These are phyloP conservation scores for Corythornis madagascariensis DNA, from an alignment of 2,113 vertebrate genomes.

Conservation along the genomic window DNA sequence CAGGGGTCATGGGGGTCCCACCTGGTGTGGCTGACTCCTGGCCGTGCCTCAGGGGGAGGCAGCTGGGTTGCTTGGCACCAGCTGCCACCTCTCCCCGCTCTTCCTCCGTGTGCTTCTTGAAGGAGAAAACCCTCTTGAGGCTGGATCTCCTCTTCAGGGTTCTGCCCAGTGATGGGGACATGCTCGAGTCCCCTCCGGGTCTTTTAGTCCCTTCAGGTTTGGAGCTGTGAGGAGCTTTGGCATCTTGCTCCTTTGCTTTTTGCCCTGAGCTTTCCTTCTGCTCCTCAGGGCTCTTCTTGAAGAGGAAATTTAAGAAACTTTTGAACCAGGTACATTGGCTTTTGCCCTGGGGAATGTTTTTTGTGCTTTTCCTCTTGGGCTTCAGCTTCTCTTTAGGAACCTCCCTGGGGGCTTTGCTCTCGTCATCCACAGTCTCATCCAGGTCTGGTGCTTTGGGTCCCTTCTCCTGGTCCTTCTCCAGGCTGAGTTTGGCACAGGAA, in stretches of 20 bases:
- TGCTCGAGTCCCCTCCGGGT: background rate
- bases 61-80: constrained; percentile 12
- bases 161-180: background rate
- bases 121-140: constrained; percentile 61
- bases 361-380: constrained; percentile 60
- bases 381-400: constrained; percentile 7
- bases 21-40: background rate
- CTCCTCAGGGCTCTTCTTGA: constrained; percentile 74
- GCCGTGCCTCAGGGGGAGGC: constrained; percentile 50
- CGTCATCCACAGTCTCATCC: background rate
- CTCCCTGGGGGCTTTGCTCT: background rate
- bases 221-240: background rate
- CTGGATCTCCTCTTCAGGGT: constrained; percentile 63
- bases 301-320: constrained; percentile 73
- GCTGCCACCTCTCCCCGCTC: background rate
- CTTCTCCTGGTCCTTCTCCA: background rate
- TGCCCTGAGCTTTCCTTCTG: constrained; percentile 66
- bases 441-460: background rate
- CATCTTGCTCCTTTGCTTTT: constrained; percentile 75
- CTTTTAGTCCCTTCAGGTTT: constrained; percentile 38
- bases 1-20: background rate
- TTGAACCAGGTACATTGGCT: constrained; percentile 75
- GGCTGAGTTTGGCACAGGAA: background rate
- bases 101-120: constrained; percentile 54
- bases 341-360: constrained; percentile 55